Conservation (phyloP, 1,140 invertebrate genomes). For the Helicoverpa zea region DNA sequence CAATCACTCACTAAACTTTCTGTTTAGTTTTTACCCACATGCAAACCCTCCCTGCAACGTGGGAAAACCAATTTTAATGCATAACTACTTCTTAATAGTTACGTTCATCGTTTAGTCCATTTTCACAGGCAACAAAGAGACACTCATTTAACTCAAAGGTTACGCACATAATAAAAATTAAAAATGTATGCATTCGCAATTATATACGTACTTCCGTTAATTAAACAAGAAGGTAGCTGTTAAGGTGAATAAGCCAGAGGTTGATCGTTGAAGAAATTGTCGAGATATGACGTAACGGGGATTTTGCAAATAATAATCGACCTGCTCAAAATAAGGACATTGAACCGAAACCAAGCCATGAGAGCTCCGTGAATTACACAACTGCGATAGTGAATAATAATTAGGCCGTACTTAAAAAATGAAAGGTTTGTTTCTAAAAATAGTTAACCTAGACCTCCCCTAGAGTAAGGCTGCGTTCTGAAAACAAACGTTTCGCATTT, state of each 20-base stretch:
- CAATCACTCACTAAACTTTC: slow-evolving; percentile 31
- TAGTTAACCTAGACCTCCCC: no score
- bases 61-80: slow-evolving; percentile 10
- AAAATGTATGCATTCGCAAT: slow-evolving; percentile 20
- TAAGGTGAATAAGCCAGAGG: not conserved
- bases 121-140: slow-evolving; percentile 4
- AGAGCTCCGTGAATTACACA: not conserved
- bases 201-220: slow-evolving; percentile 18
- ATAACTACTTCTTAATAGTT: not conserved
- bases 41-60: not conserved
- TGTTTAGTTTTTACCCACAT: slow-evolving; percentile 18
- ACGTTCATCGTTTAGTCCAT: not conserved
- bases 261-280: not conserved
- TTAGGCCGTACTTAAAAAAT: no score
- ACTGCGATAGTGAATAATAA: not conserved
- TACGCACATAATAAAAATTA: slow-evolving; percentile 15
- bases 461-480: no score
- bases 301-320: no score
- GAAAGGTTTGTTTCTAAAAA: no score
- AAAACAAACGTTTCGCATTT: no score
- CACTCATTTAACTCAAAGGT: slow-evolving; percentile 4
- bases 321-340: not conserved
- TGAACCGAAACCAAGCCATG: not conserved
- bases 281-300: not conserved
- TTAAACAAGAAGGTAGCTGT: not conserved